Percentiles rank a stretch among this genome's conserved stretches.
Evolutionary conservation across 2,113 vertebrate species (phyloP).

Genomic region (Nannospalax galili): DNA sequence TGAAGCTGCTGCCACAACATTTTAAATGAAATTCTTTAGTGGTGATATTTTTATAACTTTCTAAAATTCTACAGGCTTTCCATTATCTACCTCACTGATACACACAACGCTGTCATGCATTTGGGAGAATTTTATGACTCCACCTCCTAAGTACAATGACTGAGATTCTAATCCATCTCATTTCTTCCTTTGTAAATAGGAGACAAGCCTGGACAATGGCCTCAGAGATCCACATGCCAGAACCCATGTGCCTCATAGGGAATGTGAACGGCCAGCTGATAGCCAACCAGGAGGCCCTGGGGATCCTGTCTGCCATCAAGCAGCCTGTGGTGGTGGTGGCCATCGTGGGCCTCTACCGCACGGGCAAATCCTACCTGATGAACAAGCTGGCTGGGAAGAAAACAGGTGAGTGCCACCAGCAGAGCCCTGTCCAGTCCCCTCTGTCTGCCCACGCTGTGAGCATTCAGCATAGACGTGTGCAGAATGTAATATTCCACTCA

Average conservation of each 20-base stretch:
- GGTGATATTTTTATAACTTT: neutral
- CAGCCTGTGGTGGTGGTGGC: constrained; percentile 77
- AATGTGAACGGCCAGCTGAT: constrained; percentile 33
- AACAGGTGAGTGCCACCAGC: neutral
- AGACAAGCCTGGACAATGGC: neutral
- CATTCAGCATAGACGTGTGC: neutral
- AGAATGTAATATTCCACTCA: neutral
- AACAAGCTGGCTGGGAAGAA: neutral
- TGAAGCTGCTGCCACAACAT: neutral
- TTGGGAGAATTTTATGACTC: neutral
- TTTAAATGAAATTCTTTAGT: neutral
- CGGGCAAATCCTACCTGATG: neutral
- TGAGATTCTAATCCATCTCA: neutral
- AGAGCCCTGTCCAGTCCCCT: neutral
- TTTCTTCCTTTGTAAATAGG: neutral
- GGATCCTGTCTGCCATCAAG: constrained; percentile 43
- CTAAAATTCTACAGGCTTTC: neutral
- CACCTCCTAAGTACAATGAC: neutral
- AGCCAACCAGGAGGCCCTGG: constrained; percentile 36
- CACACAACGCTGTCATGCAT: neutral
- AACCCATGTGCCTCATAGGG: constrained; percentile 73
- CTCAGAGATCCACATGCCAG: neutral
- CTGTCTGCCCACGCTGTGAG: no score
- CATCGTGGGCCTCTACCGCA: neutral
- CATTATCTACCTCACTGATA: neutral